Base-by-base conservation (phyloP, 1,140 invertebrate genomes). In the Vanessa atalanta region DNA sequence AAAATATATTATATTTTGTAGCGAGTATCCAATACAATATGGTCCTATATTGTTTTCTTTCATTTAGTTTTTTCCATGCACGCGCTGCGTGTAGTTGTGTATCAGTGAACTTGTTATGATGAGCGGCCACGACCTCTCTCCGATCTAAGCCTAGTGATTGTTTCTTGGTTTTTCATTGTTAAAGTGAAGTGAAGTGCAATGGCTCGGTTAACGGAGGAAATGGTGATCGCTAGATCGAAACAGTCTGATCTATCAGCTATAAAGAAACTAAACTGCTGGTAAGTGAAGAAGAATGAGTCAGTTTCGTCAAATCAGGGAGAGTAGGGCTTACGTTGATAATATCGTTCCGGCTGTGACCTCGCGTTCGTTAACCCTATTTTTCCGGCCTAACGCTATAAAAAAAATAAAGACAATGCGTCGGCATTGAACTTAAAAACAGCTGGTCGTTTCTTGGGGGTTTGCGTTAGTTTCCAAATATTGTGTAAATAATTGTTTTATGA, bases 181-280 rank as follows among this genome's bases (percentile, higher is more conserved):
- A 51, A 75, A 79, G 81, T 85, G 83, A 72, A 76, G 80, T 89
- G 80, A 51, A 81, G 84, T 87, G 83, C 37, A 76, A 97, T 97
- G 95, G 96, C 96, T 77, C 95, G 95, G 66, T 92, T 98, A 78
- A 98, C 97, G 11, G 97, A 98, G 93, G 97, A 98, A 93, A 98
- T 98, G 96, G 96, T 98, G 81, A 95, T 98, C 85, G 97, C 97
- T 61, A 94, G 97, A 77, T 96, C 97, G n/a, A 96, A 96, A 91
- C 95, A 96, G 79, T 97, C 97, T 47, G 97, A 98, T 93, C 93
- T 98, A 80, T 91, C 94, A 31, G 94, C 95, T 76, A 96, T 98
- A 65, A 97, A 96, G 92, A 97, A 97, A 89, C 94, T 98, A 37
- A 98, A 98, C 94, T 98, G 97, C 88, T 98, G 97, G 97, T 97